A percentile compares a stretch with the other conserved stretches of the same genome.
Conservation (phyloP, 2,797 vertebrate species). For the Etheostoma nigrum region DNA sequence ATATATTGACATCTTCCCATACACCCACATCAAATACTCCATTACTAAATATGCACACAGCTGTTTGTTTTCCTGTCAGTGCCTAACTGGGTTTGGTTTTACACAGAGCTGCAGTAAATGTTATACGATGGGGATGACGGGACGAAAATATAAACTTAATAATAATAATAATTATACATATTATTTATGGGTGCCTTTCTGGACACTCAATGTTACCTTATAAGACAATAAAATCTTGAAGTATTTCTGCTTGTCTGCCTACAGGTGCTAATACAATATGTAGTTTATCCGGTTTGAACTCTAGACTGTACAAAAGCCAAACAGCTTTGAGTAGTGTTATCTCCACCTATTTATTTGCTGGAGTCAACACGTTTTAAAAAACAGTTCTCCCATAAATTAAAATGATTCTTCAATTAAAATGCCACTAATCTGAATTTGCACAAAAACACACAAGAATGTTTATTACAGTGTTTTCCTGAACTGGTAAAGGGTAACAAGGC, state of each 20-base stretch:
- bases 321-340: not conserved
- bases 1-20: not conserved
- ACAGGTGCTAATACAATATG: not conserved
- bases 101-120: constrained; percentile 6
- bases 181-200: too few relatives aligned
- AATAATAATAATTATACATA: too few relatives aligned
- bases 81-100: not conserved
- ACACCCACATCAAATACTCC: not conserved
- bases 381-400: not conserved
- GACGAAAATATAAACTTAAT: not conserved
- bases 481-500: not conserved
- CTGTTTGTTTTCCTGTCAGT: not conserved
- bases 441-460: not conserved
- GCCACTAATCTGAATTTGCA: not conserved
- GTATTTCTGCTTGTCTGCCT: not conserved
- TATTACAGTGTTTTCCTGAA: not conserved
- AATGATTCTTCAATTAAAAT: not conserved
- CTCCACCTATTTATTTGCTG: not conserved
- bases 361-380: not conserved
- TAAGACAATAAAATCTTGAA: not conserved
- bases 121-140: not conserved
- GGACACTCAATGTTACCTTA: too few relatives aligned
- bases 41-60: not conserved
- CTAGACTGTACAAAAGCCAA: not conserved
- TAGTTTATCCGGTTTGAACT: constrained; percentile 9